A percentile compares a stretch with the other conserved stretches of the same genome.
Conservation (phyloP, 2,113 vertebrate genomes). For the Cariama cristata region DNA sequence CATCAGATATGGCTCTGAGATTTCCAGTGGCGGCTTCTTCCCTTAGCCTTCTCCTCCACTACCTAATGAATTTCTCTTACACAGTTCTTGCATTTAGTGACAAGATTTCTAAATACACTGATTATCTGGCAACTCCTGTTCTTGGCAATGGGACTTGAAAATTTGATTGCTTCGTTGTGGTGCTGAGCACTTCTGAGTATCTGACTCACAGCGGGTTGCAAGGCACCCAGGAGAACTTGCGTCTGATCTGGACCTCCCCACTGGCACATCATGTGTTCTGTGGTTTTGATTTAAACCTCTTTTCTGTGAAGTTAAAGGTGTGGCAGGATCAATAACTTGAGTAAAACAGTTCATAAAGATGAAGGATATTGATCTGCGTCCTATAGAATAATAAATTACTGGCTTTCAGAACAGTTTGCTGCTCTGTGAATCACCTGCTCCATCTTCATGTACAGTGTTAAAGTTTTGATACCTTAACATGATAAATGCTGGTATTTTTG, state of each 20-base stretch:
- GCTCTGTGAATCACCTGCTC: background rate
- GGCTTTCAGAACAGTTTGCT: background rate
- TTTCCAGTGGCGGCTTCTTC: background rate
- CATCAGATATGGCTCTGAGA: background rate
- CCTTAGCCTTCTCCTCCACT: background rate
- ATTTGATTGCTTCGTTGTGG: background rate
- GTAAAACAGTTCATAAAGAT: background rate
- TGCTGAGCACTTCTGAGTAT: background rate
- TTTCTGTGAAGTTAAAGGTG: background rate
- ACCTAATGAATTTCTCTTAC: background rate
- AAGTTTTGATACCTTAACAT: background rate
- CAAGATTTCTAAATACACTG: background rate
- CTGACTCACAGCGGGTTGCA: background rate
- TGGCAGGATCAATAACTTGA: background rate
- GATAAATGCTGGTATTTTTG: background rate
- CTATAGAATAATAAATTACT: background rate
- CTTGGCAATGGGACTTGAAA: fast-evolving
- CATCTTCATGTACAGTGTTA: background rate
- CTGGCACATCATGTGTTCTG: background rate
- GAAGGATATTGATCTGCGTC: background rate
- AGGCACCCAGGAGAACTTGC: background rate
- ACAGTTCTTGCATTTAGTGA: background rate
- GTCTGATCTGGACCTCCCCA: background rate
- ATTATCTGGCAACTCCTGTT: background rate
- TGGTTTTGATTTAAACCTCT: background rate